These are phyloP conservation scores for Brachycybe producta DNA, from an alignment of 2,888 invertebrate species.

Conservation along the genomic window DNA sequence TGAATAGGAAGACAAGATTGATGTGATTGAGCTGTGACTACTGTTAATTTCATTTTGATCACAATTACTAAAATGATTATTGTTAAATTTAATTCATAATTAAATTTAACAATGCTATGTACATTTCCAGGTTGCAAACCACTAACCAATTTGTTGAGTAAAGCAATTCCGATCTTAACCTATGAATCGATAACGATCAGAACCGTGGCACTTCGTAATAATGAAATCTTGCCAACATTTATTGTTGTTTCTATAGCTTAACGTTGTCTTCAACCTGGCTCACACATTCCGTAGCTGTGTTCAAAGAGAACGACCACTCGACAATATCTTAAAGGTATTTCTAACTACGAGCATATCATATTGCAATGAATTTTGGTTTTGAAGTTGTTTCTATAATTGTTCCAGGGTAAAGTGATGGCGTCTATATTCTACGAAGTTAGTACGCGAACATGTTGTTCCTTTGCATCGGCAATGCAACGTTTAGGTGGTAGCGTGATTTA, in stretches of 20 bases:
- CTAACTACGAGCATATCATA: slow-evolving; percentile 2
- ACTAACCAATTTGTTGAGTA: no score
- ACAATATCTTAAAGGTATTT: slow-evolving; percentile 60
- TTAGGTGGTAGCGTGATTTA: slow-evolving; percentile 85
- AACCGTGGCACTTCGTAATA: no score
- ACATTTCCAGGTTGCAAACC: no score
- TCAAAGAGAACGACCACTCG: slow-evolving; percentile 65
- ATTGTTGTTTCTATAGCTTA: slow-evolving; percentile 45
- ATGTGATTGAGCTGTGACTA: no score
- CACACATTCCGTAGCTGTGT: slow-evolving; percentile 72
- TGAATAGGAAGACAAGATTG: no score
- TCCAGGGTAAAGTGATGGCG: slow-evolving; percentile 80
- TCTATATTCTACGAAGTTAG: slow-evolving; percentile 96
- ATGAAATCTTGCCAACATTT: neutral
- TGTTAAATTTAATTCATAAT: no score
- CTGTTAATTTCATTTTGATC: no score
- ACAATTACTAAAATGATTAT: no score
- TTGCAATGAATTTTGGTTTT: slow-evolving; percentile 2
- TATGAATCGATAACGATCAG: no score
- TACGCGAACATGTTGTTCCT: slow-evolving; percentile 91
- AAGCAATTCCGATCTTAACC: no score
- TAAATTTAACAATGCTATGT: no score
- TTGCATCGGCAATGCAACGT: slow-evolving; percentile 90
- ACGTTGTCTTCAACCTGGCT: slow-evolving; percentile 87
- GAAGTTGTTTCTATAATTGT: neutral